These are phyloP conservation scores for Meloidogyne hapla DNA, from an alignment of 1,140 invertebrate species.

Conservation along the genomic window DNA sequence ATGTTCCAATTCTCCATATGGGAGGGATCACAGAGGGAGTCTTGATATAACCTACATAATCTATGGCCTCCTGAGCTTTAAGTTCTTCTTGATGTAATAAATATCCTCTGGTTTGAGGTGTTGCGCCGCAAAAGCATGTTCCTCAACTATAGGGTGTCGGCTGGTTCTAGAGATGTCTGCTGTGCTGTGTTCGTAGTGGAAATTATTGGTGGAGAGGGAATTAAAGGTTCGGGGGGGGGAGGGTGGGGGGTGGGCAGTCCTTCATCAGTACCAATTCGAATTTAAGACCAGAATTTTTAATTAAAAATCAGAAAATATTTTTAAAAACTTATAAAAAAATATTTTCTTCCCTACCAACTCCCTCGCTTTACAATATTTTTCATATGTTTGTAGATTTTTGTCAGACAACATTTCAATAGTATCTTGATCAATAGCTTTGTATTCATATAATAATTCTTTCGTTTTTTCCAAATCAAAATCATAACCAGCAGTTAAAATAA, in stretches of 20 bases:
- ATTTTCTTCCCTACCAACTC: slow-evolving; percentile 32
- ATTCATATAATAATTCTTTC: slow-evolving; percentile 28
- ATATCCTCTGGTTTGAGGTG: slow-evolving; percentile 61
- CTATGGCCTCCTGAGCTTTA: background rate
- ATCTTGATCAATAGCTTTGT: slow-evolving; percentile 36
- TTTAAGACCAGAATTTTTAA: background rate
- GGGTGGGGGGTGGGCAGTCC: too few relatives aligned
- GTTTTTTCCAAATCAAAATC: slow-evolving; percentile 36
- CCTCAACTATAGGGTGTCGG: slow-evolving; percentile 61
- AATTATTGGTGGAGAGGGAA: slow-evolving; percentile 16
- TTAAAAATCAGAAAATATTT: background rate
- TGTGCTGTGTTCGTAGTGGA: slow-evolving; percentile 22
- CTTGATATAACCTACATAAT: background rate
- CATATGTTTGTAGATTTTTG: slow-evolving; percentile 39
- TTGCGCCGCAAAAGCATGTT: slow-evolving; percentile 63
- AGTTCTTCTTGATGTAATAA: slow-evolving; percentile 49
- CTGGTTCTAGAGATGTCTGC: slow-evolving; percentile 34
- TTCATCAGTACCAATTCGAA: too few relatives aligned
- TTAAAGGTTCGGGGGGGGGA: background rate
- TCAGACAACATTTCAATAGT: slow-evolving; percentile 41
- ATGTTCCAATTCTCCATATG: background rate
- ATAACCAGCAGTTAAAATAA: slow-evolving; percentile 42
- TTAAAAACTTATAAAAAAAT: background rate
- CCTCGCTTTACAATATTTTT: slow-evolving; percentile 46
- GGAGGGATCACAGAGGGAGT: background rate